These are phyloP conservation scores for Xiphias gladius DNA, from an alignment of 2,113 vertebrate species.

Conservation along the genomic window DNA sequence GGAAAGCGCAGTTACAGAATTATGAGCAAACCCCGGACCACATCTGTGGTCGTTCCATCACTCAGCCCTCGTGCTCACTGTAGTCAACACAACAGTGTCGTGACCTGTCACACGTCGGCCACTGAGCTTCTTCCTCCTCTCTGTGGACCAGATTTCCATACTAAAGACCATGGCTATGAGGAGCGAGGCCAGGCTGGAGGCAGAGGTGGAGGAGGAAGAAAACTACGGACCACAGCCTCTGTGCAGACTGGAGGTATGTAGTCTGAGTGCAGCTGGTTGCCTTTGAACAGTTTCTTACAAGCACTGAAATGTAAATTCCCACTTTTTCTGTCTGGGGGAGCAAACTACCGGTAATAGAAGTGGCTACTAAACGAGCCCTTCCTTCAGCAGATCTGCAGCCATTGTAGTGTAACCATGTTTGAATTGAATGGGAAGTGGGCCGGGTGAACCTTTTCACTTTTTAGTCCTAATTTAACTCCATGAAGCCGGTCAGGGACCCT, in stretches of 20 bases:
- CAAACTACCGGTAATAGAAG: background rate
- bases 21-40: background rate
- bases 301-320: background rate
- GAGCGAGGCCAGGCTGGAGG: constrained; percentile 84
- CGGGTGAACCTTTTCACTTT: background rate
- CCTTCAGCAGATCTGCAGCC: background rate
- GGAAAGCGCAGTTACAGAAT: background rate
- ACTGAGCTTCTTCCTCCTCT: background rate
- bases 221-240: constrained; percentile 94
- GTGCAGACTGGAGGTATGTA: constrained; percentile 89
- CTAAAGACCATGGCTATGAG: constrained; percentile 90
- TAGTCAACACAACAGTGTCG: too few species aligned
- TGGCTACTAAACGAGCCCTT: background rate
- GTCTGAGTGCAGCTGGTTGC: background rate
- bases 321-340: background rate
- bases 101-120: background rate
- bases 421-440: background rate
- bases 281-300: background rate
- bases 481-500: background rate
- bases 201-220: constrained; percentile 91
- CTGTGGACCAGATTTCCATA: background rate
- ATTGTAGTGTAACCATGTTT: background rate
- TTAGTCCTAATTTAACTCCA: background rate
- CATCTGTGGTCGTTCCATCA: background rate
- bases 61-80: too few species aligned